phyloP scores from a whole-genome alignment of 2,113 vertebrate genomes.

The Pseudorectes ferrugineus region DNA sequence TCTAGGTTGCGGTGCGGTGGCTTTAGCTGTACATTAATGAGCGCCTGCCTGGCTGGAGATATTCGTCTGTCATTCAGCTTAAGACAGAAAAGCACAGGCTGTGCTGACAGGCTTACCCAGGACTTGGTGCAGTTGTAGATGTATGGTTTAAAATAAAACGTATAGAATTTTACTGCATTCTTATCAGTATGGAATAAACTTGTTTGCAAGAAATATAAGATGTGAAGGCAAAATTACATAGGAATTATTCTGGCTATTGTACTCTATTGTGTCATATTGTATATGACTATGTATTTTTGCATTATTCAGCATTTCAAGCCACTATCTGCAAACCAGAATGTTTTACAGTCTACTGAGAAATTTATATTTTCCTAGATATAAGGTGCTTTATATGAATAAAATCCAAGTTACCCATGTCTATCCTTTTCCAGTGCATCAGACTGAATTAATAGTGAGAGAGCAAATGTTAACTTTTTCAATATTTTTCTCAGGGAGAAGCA shows the following conservation, averaged over 20 bases:
- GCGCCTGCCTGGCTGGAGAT: neutral
- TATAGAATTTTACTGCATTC: neutral
- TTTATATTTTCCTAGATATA: neutral
- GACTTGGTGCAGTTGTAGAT: neutral
- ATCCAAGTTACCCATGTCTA: neutral
- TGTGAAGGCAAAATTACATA: neutral
- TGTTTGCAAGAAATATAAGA: neutral
- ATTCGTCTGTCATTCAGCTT: neutral
- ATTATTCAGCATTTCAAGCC: neutral
- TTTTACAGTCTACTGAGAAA: neutral
- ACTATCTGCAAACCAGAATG: neutral
- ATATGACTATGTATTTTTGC: neutral
- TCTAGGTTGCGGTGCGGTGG: constrained; percentile 32
- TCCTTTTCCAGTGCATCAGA: neutral
- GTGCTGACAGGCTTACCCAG: neutral
- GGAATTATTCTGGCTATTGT: neutral
- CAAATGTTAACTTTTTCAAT: neutral
- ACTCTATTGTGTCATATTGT: neutral
- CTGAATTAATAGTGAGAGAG: neutral
- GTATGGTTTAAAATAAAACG: neutral
- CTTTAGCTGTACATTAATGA: constrained; percentile 14
- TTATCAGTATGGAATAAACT: neutral
- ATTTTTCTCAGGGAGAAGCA: neutral
- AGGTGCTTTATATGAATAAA: neutral
- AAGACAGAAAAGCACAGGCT: neutral